Base-by-base conservation (phyloP, 2,113 vertebrate species). In the Seriola quinqueradiata region DNA sequence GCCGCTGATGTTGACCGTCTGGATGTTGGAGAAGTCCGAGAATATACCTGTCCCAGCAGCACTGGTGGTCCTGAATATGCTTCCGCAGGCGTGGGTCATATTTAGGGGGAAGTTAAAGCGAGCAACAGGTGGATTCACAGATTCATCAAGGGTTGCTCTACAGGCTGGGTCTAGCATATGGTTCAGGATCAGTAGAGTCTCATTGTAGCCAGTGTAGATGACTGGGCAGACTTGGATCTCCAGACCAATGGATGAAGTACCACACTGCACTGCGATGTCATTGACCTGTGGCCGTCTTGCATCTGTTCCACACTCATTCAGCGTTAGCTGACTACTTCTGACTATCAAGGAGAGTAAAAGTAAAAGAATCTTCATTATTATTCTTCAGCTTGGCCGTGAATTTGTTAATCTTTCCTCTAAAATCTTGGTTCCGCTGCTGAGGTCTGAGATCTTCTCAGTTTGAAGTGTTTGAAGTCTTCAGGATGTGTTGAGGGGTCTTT, bases 181-280 rank as follows among this genome's bases (percentile, higher is more conserved):
- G 86, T 96, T 96, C 79, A 95, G 90, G 52, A 92, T 90, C 77
- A 96, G 84, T 0, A 92, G 90, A 4, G 88, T 90, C 77, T 96
- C 95, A 25, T 96, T 96, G 87, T 95, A 96, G 79, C 95, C 95
- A 4, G 88, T 90, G 74, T 91, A 95, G 66, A 94, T 76, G 55
- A 95, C 90, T 0, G 95, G 95, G 80, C 95, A 96, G 46, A 95
- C 74, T 19, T 93, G 55, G 58, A 96, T 82, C 0, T 84, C 90
- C 72, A 96, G 74, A 7, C 48, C 54, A 57, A 96, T 92, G 32
- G 80, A 64, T n/a, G 91, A 70, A 23, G 93, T 92, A 9, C 95
- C 94, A 74, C 95, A 96, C 1, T 17, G 0, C 82, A 95, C 95
- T 4, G 83, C 14, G 3, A 96, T 95, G 71, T 95, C 95, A 16